phyloP scores from a whole-genome alignment of 2,113 vertebrate genomes.

The Anhinga rufa region DNA sequence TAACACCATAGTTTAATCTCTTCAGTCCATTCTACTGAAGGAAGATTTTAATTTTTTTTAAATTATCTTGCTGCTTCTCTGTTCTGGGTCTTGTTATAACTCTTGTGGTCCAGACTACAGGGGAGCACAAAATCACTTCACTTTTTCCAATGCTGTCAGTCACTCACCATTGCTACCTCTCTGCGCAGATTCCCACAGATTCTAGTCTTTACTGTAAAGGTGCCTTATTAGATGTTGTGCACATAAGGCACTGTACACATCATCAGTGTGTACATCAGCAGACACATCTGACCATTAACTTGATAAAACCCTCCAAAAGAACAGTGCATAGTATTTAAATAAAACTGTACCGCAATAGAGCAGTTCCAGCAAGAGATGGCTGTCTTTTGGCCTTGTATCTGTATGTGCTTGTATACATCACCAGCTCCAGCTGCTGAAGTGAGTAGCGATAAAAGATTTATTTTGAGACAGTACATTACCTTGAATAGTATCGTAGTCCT shows the following conservation, averaged over 20 bases:
- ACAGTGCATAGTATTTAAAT: neutral
- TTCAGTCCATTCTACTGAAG: neutral
- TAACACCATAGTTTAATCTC: neutral
- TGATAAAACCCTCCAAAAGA: neutral
- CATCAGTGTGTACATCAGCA: neutral
- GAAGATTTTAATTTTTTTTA: neutral
- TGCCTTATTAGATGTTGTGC: neutral
- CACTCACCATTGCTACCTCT: neutral
- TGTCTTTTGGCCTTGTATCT: slow-evolving; percentile 13
- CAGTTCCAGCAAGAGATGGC: neutral
- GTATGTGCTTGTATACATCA: neutral
- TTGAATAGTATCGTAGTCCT: slow-evolving; percentile 43
- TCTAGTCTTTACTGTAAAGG: neutral
- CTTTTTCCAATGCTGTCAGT: neutral
- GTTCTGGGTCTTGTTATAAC: neutral
- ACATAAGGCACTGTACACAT: neutral
- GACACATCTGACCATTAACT: neutral
- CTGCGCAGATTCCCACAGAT: neutral
- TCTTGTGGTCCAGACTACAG: neutral
- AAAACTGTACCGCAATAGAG: neutral
- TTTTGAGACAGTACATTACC: slow-evolving; percentile 47
- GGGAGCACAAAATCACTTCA: neutral
- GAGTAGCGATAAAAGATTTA: slow-evolving; percentile 38
- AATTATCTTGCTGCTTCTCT: neutral
- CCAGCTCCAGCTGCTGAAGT: slow-evolving; percentile 12